A percentile compares a stretch with the other conserved stretches of the same genome.
phyloP scores from a whole-genome alignment of 2,797 vertebrate species.

The Rhynchonycteris naso region DNA sequence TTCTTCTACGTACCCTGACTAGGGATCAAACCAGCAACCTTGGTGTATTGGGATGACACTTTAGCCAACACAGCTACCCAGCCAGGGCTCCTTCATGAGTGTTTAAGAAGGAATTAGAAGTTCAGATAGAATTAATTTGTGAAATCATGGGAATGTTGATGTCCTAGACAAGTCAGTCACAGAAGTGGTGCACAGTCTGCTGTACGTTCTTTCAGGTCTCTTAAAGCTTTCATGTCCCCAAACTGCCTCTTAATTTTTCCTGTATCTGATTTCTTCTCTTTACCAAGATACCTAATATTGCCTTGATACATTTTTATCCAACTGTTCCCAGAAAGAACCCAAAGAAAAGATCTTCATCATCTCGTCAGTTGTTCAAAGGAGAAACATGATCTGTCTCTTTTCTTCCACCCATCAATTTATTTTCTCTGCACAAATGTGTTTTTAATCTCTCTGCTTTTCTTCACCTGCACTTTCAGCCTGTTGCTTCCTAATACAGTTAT shows the following conservation, averaged over 20 bases:
- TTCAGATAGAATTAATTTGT: not conserved
- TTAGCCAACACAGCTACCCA: too few relatives aligned
- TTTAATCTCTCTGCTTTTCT: not conserved
- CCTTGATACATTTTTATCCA: not conserved
- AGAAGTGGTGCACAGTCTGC: not conserved
- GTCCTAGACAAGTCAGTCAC: not conserved
- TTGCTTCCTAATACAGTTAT: not conserved
- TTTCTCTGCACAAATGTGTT: not conserved
- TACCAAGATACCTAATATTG: not conserved
- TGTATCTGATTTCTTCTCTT: not conserved
- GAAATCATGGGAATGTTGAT: not conserved
- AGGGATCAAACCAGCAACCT: too few relatives aligned
- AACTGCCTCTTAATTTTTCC: not conserved
- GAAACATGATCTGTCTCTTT: not conserved
- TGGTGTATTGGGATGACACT: too few relatives aligned
- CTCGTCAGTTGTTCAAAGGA: not conserved
- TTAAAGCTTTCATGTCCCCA: not conserved
- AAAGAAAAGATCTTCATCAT: not conserved
- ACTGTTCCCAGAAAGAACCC: not conserved
- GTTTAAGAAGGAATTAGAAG: not conserved
- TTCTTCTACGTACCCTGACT: too few relatives aligned
- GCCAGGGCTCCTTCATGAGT: not conserved
- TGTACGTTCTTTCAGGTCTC: not conserved
- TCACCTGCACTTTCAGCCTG: not conserved
- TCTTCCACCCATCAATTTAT: not conserved